These are phyloP conservation scores for Sardinella longiceps DNA, from an alignment of 2,797 vertebrate species.

Conservation along the genomic window DNA sequence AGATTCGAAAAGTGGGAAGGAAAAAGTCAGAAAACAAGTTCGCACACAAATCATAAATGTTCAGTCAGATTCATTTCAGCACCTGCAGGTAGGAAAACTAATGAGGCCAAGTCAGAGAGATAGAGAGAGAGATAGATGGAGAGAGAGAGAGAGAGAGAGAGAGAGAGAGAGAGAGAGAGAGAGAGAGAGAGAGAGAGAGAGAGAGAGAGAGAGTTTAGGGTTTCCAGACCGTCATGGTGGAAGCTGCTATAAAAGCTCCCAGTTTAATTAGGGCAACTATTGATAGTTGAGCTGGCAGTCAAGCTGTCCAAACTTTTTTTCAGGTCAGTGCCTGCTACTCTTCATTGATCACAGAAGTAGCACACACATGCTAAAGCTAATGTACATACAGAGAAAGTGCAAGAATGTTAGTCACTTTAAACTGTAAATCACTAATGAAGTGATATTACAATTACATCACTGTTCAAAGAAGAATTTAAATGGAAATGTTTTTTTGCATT, in stretches of 20 bases:
- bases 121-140: background rate
- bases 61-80: conserved; percentile 60
- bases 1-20: conserved; percentile 9
- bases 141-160: conserved; percentile 14
- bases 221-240: conserved; percentile 48
- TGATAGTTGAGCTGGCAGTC: conserved; percentile 60
- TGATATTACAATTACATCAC: background rate
- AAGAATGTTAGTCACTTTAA: background rate
- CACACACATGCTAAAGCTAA: conserved; percentile 55
- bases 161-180: background rate
- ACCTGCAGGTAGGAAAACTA: conserved; percentile 34
- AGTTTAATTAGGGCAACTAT: conserved; percentile 70
- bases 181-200: conserved; percentile 6
- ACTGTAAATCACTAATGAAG: too few species aligned
- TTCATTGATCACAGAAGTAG: conserved; percentile 70
- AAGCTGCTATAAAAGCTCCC: conserved; percentile 49
- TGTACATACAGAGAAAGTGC: background rate
- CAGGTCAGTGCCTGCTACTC: conserved; percentile 68
- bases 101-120: background rate
- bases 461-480: background rate
- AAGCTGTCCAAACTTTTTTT: conserved; percentile 67
- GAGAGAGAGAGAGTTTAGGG: conserved; percentile 29
- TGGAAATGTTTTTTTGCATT: background rate
- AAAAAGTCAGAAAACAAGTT: background rate
- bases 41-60: conserved; percentile 51